Percentiles rank a stretch among this genome's conserved stretches.
Conservation (phyloP, 2,797 vertebrate species). For the Chanos chanos region DNA sequence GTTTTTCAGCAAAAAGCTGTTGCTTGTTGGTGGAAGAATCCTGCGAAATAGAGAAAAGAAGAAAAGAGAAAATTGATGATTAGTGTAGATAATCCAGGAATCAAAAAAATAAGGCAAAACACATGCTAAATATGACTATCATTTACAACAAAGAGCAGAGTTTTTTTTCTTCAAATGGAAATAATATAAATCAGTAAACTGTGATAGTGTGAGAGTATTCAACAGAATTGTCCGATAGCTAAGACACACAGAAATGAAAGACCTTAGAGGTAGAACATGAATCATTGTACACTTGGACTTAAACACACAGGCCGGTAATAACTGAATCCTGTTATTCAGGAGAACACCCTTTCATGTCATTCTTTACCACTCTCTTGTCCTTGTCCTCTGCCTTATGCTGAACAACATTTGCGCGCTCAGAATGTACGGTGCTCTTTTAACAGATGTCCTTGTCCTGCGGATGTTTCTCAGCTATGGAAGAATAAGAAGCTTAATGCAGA, state of each 20-base stretch:
- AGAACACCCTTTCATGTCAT: slow-evolving; percentile 6
- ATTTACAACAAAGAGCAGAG: not conserved
- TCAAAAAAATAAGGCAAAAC: no score
- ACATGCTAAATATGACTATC: no score
- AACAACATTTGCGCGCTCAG: no score
- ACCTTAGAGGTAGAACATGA: no score
- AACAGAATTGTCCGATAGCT: no score
- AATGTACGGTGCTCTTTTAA: slow-evolving; percentile 18
- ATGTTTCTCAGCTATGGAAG: slow-evolving; percentile 13
- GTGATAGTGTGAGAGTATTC: not conserved
- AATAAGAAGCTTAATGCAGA: slow-evolving; percentile 17
- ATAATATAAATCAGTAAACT: not conserved
- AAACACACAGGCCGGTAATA: no score
- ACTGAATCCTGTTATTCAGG: slow-evolving; percentile 5
- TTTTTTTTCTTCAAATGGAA: not conserved
- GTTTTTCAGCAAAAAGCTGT: slow-evolving; percentile 84
- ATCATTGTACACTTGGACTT: not conserved
- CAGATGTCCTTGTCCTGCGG: slow-evolving; percentile 15
- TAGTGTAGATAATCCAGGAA: no score
- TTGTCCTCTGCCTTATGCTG: slow-evolving; percentile 1
- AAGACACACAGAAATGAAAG: no score
- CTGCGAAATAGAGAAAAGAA: not conserved
- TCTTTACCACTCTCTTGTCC: not conserved
- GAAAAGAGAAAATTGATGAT: slow-evolving; percentile 9
- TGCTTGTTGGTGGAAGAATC: slow-evolving; percentile 82